Evolutionary conservation across 2,113 vertebrate species (phyloP).

Genomic region (Sprattus sprattus): DNA sequence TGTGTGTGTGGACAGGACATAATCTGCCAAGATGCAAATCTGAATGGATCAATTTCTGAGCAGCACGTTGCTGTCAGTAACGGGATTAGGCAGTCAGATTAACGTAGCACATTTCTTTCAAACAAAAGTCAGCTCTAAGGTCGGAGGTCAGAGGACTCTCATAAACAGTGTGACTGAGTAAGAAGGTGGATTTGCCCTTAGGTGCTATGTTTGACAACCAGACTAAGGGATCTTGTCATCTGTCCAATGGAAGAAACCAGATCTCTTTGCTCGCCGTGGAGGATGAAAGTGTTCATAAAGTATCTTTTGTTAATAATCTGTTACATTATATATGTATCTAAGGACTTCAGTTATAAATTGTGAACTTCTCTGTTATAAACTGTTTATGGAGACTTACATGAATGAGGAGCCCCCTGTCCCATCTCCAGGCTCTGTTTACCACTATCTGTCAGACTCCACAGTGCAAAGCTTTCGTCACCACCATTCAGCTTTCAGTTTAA

Average conservation of each 20-base stretch:
- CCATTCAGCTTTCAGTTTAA: not conserved
- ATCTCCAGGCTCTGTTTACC: not conserved
- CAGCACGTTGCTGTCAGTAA: not conserved
- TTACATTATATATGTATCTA: not conserved
- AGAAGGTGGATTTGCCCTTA: not conserved
- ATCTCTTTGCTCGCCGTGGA: not conserved
- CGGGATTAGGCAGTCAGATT: not conserved
- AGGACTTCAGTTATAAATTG: not conserved
- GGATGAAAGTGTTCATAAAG: not conserved
- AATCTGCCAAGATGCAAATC: not conserved
- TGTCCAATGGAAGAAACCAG: not conserved
- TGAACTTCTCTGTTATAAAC: not conserved
- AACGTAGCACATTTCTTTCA: not conserved
- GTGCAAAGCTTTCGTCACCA: not conserved
- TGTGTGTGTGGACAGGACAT: not conserved
- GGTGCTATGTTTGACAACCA: conserved; percentile 2
- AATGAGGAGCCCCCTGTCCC: not conserved
- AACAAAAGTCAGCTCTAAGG: not conserved
- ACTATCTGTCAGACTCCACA: not conserved
- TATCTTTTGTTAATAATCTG: conserved; percentile 11
- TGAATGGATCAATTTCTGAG: not conserved
- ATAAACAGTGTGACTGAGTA: not conserved
- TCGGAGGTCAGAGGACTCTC: not conserved
- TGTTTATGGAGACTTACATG: not conserved
- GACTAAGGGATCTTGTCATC: not conserved